Evolutionary conservation across 2,113 vertebrate genomes (phyloP).

Genomic region (Meleagris gallopavo): DNA sequence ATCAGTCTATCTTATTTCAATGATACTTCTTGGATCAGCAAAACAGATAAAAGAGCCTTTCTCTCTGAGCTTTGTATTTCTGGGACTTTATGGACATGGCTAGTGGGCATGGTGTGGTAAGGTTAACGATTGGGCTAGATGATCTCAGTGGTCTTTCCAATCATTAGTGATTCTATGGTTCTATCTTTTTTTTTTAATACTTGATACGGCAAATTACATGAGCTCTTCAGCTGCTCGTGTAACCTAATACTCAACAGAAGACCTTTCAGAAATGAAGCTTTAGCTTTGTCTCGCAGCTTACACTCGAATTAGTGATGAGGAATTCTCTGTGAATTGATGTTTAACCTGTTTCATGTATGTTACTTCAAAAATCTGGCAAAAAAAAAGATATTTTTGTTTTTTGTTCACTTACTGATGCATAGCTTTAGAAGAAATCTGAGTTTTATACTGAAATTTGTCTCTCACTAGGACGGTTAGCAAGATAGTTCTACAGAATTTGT

Average conservation of each 20-base stretch:
- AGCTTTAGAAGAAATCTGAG: background rate
- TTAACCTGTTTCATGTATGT: background rate
- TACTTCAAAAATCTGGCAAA: background rate
- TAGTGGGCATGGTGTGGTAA: too few species aligned
- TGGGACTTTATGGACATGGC: background rate
- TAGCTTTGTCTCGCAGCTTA: background rate
- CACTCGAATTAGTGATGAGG: background rate
- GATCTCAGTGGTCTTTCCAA: too few species aligned
- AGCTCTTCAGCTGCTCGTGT: background rate
- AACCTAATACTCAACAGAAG: background rate
- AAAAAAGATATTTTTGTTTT: background rate
- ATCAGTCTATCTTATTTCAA: background rate
- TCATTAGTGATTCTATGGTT: too few species aligned
- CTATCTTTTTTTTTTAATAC: background rate
- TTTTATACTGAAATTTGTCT: background rate
- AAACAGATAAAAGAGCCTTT: background rate
- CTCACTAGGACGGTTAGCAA: background rate
- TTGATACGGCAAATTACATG: background rate
- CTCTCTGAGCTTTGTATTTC: background rate
- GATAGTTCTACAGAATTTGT: background rate
- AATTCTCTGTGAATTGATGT: background rate
- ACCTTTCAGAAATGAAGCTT: background rate
- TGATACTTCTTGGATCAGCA: background rate
- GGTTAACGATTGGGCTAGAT: too few species aligned
- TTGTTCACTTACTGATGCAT: background rate